Evolutionary conservation across 2,797 vertebrate species (phyloP).

Genomic region (Sarcoramphus papa): DNA sequence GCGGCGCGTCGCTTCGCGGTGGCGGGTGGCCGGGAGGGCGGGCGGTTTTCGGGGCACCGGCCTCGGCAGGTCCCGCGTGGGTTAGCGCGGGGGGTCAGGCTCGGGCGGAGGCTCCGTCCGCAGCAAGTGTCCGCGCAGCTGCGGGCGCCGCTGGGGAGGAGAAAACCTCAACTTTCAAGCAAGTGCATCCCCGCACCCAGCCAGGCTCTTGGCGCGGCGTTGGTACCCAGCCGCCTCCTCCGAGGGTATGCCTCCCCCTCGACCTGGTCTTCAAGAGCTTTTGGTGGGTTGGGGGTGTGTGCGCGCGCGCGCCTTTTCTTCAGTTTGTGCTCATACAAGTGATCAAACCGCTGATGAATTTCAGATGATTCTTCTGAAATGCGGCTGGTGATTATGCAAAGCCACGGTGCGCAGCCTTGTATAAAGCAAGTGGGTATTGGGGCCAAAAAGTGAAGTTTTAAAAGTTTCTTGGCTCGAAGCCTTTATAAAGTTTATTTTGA

Average conservation of each 20-base stretch:
- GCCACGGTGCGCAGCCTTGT: neutral
- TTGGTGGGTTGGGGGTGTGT: no score
- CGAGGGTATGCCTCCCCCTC: neutral
- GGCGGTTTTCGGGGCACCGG: neutral
- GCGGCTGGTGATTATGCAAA: neutral
- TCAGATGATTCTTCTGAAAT: neutral
- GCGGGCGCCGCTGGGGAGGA: neutral
- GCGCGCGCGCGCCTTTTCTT: neutral
- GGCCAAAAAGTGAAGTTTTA: neutral
- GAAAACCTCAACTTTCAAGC: neutral
- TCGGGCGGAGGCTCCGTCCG: neutral
- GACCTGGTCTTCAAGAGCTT: neutral
- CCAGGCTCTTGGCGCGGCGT: neutral
- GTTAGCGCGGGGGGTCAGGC: neutral
- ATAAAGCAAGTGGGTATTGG: neutral
- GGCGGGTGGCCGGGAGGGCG: neutral
- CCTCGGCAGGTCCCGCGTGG: neutral
- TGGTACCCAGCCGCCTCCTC: neutral
- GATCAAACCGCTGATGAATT: neutral
- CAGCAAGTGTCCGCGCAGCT: neutral
- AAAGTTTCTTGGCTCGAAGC: neutral
- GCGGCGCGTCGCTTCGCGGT: neutral
- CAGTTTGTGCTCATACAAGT: neutral
- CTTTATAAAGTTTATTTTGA: constrained; percentile 8
- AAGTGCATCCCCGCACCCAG: constrained; percentile 31